Evolutionary conservation across 2,797 vertebrate genomes (phyloP), one percentile per base, ranked within the genome.

Genomic region (Enteromius viviparus): DNA sequence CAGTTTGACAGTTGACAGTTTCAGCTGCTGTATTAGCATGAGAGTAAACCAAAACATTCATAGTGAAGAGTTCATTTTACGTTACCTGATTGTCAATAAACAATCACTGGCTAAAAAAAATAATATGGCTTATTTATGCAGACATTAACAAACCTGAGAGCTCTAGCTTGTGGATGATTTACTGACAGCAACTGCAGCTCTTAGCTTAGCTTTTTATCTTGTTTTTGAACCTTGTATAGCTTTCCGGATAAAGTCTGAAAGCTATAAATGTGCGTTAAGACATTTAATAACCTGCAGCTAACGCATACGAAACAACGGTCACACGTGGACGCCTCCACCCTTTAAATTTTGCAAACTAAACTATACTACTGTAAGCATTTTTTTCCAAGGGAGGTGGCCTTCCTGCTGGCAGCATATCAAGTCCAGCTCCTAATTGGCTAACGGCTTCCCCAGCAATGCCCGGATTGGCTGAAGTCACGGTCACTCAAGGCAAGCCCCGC

Each of bases 381-480:
- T 51, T 62, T 66, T 42, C 42, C 45, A 75, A 79, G 60, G 69
- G 58, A 66, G 53, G 68, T 71, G 68, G 51, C n/a, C 29, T 80
- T 71, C n/a, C 66, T 42, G 78, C 29, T 42, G 69, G 85, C 74
- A 80, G 74, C 85, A 80, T 64, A 51, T 40, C 17, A 12, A 19
- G 84, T 78, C 75, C 65, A 78, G 15, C 53, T 72, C 45, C 0
- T 74, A 45, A 94, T 95, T 96, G 9, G 95, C 81, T 87, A 49
- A 55, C 21, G 2, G 42, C 40, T 75, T 21, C 26, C 7, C 0
- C 9, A 78, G 37, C 49, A 71, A 5, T 26, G 84, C 58, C 81
- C 1, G 26, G 84, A 95, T 92, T 92, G 92, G 94, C 19, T 85
- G 74, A 87, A 3, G 19, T 26, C 81, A 87, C 90, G 17, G 88